A percentile compares a stretch with the other conserved stretches of the same genome.
phyloP scores from a whole-genome alignment of 2,888 invertebrate species.

The Cephus pulcher region DNA sequence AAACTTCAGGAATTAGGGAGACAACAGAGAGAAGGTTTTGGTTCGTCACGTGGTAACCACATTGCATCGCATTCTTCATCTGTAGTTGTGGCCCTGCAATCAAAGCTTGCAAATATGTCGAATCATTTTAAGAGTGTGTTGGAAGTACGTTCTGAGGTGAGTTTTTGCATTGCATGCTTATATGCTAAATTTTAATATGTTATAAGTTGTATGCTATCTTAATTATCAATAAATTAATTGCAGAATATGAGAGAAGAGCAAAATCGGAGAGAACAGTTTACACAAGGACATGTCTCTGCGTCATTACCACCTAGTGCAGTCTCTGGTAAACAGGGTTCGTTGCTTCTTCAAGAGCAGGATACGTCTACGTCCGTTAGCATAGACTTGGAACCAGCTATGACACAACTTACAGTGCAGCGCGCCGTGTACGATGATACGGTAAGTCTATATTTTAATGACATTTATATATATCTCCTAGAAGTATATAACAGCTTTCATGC shows the following conservation, averaged over 20 bases:
- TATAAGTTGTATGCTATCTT: constrained; percentile 11
- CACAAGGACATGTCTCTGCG: constrained; percentile 75
- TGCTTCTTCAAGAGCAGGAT: constrained; percentile 61
- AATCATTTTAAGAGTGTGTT: constrained; percentile 97
- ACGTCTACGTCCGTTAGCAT: constrained; percentile 75
- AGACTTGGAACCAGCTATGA: constrained; percentile 79
- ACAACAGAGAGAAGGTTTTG: constrained; percentile 72
- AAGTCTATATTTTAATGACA: constrained; percentile 28
- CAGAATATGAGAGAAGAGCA: constrained; percentile 96
- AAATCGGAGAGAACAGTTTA: constrained; percentile 90
- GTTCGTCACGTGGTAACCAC: constrained; percentile 75
- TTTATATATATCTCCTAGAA: background rate
- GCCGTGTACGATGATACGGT: constrained; percentile 58
- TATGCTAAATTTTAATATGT: background rate
- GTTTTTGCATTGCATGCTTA: constrained; percentile 7
- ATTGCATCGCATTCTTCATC: constrained; percentile 93
- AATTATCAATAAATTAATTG: constrained; percentile 22
- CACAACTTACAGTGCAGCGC: constrained; percentile 66
- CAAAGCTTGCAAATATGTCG: constrained; percentile 96
- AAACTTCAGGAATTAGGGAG: constrained; percentile 85
- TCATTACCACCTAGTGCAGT: constrained; percentile 73
- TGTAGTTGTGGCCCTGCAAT: constrained; percentile 92
- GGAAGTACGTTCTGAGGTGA: constrained; percentile 93
- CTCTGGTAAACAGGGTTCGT: constrained; percentile 67
- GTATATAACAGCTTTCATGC: background rate